Conservation (phyloP, 2,888 invertebrate species). For the Nomada flava region DNA sequence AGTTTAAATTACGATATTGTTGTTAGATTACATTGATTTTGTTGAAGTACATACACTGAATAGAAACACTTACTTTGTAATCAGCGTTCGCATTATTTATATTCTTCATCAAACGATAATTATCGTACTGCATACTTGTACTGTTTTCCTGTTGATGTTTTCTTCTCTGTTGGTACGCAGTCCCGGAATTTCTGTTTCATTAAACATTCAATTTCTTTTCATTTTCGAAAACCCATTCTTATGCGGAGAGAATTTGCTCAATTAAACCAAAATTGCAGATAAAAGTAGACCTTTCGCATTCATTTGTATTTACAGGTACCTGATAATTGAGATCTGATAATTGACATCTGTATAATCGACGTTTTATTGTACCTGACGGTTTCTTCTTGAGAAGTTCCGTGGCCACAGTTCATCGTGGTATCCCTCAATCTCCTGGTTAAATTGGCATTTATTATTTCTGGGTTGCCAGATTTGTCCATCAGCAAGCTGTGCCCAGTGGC, state of each 20-base stretch:
- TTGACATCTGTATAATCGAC: neutral
- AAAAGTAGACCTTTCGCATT: no score
- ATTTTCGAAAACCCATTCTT: no score
- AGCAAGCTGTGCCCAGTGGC: conserved; percentile 15
- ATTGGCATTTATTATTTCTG: conserved; percentile 34
- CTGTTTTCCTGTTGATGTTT: conserved; percentile 53
- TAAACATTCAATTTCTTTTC: neutral
- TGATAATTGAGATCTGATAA: neutral
- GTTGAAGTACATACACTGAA: neutral
- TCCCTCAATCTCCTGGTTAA: conserved; percentile 45
- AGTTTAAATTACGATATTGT: neutral
- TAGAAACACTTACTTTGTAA: conserved; percentile 39
- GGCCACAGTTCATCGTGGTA: conserved; percentile 3
- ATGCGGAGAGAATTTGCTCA: no score
- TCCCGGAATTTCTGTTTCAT: conserved; percentile 42
- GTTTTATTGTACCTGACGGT: neutral
- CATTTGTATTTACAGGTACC: no score
- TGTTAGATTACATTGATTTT: neutral
- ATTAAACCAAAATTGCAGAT: no score
- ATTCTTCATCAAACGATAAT: conserved; percentile 29
- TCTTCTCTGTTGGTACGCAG: conserved; percentile 60
- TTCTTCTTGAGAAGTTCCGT: neutral
- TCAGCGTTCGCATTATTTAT: conserved; percentile 25
- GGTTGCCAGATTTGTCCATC: conserved; percentile 41
- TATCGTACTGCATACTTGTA: conserved; percentile 31